Conservation (phyloP, 2,888 invertebrate species). For the Stratiomys singularior region DNA sequence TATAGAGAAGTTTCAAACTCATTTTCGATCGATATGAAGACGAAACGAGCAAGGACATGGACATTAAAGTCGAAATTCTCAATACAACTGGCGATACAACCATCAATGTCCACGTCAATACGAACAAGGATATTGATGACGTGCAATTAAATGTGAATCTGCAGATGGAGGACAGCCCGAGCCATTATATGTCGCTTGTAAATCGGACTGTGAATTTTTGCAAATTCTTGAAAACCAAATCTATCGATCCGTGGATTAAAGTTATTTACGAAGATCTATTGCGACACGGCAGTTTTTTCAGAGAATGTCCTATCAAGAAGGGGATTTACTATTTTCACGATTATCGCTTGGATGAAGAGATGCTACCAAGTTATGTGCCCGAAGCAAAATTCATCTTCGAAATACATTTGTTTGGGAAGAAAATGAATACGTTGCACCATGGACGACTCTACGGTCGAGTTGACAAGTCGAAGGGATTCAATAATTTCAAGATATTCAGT, state of each 20-base stretch:
- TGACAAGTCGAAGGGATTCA: slow-evolving; percentile 62
- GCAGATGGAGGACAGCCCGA: slow-evolving; percentile 56
- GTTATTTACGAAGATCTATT: slow-evolving; percentile 58
- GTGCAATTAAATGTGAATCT: slow-evolving; percentile 54
- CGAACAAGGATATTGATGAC: slow-evolving; percentile 57
- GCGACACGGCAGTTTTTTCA: slow-evolving; percentile 58
- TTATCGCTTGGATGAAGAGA: slow-evolving; percentile 60
- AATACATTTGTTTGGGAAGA: slow-evolving; percentile 53
- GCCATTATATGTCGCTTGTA: slow-evolving; percentile 56
- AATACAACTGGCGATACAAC: slow-evolving; percentile 55
- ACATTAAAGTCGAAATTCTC: slow-evolving; percentile 56
- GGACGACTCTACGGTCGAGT: slow-evolving; percentile 57
- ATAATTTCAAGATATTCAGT: slow-evolving; percentile 62
- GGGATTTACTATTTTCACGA: slow-evolving; percentile 57
- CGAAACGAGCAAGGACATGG: slow-evolving; percentile 56
- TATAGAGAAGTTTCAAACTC: slow-evolving; percentile 60
- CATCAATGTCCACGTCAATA: slow-evolving; percentile 55
- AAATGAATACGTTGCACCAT: slow-evolving; percentile 54
- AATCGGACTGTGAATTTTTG: slow-evolving; percentile 58
- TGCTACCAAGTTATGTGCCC: slow-evolving; percentile 60
- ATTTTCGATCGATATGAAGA: slow-evolving; percentile 56
- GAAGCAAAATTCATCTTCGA: slow-evolving; percentile 57
- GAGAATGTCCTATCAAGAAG: slow-evolving; percentile 58
- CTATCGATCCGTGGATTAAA: slow-evolving; percentile 56
- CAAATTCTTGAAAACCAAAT: slow-evolving; percentile 58